phyloP scores from a whole-genome alignment of 2,797 vertebrate species.

The Botia kubotai region DNA sequence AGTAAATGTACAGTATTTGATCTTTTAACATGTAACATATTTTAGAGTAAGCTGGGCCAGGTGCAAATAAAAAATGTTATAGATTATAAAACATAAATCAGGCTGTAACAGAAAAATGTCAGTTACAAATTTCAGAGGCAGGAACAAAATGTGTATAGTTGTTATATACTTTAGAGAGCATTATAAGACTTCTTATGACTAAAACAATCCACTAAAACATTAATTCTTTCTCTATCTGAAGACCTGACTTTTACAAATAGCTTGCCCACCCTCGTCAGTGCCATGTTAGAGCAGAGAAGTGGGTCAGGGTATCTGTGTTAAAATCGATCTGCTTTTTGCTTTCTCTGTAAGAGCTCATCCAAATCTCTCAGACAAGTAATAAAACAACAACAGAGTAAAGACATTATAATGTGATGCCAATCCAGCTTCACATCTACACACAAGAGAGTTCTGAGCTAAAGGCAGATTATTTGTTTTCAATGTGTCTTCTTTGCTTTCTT shows the following conservation, averaged over 20 bases:
- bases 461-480: conserved; percentile 32
- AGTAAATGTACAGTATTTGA: neutral
- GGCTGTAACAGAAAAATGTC: too few relatives aligned
- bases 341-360: conserved; percentile 65
- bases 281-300: conserved; percentile 46
- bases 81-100: too few relatives aligned
- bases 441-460: conserved; percentile 6
- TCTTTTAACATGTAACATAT: too few relatives aligned
- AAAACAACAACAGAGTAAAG: conserved; percentile 69
- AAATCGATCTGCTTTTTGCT: conserved; percentile 69
- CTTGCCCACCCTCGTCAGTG: neutral
- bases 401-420: conserved; percentile 71
- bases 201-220: neutral
- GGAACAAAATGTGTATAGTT: too few relatives aligned
- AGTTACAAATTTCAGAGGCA: neutral
- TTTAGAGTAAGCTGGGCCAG: too few relatives aligned
- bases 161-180: neutral
- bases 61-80: too few relatives aligned
- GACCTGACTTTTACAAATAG: neutral
- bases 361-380: conserved; percentile 72
- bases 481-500: neutral
- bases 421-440: conserved; percentile 65
- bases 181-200: neutral
- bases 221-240: neutral
- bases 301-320: conserved; percentile 71